A percentile compares a stretch with the other conserved stretches of the same genome.
These are phyloP conservation scores for Caenorhabditis zanzibari DNA, from an alignment of 2,888 invertebrate genomes.

Conservation along the genomic window DNA sequence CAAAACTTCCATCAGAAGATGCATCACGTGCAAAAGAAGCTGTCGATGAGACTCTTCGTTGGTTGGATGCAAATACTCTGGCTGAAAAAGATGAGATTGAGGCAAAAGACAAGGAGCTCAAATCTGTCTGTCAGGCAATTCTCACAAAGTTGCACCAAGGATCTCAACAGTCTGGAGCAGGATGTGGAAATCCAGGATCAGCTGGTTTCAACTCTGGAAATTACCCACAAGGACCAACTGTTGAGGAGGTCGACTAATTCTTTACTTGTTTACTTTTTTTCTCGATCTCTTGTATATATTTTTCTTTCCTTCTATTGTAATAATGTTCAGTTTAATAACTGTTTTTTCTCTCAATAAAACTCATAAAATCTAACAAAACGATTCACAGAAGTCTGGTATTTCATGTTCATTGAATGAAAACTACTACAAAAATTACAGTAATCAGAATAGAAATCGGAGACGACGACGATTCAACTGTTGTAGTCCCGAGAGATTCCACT, in stretches of 20 bases:
- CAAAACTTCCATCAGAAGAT: slow-evolving; percentile 91
- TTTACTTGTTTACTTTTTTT: not conserved
- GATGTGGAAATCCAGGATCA: slow-evolving; percentile 67
- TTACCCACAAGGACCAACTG: slow-evolving; percentile 75
- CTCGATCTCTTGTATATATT: not conserved
- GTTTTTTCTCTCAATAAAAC: not conserved
- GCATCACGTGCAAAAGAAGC: slow-evolving; percentile 91
- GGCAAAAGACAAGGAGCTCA: not conserved
- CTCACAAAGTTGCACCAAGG: slow-evolving; percentile 4
- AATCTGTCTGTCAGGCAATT: slow-evolving; percentile 4
- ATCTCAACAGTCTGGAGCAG: slow-evolving; percentile 1
- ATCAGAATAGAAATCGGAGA: not conserved
- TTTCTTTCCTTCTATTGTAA: not conserved
- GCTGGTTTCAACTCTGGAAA: slow-evolving; percentile 53
- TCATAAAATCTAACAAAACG: not conserved
- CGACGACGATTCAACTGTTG: not conserved
- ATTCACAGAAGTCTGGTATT: too few species aligned
- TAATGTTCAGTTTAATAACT: not conserved
- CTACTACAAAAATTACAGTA: not conserved
- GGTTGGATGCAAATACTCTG: slow-evolving; percentile 87
- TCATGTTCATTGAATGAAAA: not conserved
- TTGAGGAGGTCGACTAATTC: slow-evolving; percentile 80
- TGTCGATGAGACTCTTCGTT: slow-evolving; percentile 92
- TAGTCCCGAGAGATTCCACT: not conserved
- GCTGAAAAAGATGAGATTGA: slow-evolving; percentile 86